A percentile compares a stretch with the other conserved stretches of the same genome.
Conservation (phyloP, 2,113 vertebrate species). For the Tauraco erythrolophus region DNA sequence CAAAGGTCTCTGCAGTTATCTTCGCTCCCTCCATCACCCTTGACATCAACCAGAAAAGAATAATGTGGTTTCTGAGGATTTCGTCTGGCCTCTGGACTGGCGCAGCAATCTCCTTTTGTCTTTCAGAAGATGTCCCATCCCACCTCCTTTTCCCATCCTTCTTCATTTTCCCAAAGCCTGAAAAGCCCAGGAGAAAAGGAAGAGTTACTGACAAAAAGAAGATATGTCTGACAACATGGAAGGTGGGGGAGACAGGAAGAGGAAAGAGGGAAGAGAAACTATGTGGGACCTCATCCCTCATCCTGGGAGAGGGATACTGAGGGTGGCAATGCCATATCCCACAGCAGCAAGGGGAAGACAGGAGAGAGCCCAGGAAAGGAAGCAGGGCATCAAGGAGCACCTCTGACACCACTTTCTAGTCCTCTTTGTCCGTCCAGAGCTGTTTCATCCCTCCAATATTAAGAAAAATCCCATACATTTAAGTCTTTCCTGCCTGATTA, state of each 20-base stretch:
- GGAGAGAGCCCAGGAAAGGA: background rate
- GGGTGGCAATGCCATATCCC: background rate
- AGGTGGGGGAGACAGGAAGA: background rate
- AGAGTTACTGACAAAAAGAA: background rate
- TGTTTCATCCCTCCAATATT: background rate
- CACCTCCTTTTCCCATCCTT: background rate
- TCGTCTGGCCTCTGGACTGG: background rate
- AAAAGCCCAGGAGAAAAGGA: background rate
- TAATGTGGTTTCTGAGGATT: background rate
- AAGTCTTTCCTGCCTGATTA: background rate
- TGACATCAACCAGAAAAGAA: background rate
- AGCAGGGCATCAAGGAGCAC: background rate
- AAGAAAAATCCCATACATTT: background rate
- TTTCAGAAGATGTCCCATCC: background rate
- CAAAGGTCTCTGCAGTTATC: background rate
- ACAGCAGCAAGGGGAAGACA: background rate
- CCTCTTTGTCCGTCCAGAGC: background rate
- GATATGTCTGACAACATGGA: background rate
- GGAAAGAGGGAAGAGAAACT: background rate
- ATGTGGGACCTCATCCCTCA: background rate
- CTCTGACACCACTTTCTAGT: background rate
- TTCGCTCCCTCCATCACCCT: background rate
- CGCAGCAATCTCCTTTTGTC: background rate
- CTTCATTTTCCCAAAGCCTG: background rate
- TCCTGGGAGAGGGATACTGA: background rate